These are phyloP conservation scores for Spisula solida DNA, from an alignment of 2,888 invertebrate genomes.

Conservation along the genomic window DNA sequence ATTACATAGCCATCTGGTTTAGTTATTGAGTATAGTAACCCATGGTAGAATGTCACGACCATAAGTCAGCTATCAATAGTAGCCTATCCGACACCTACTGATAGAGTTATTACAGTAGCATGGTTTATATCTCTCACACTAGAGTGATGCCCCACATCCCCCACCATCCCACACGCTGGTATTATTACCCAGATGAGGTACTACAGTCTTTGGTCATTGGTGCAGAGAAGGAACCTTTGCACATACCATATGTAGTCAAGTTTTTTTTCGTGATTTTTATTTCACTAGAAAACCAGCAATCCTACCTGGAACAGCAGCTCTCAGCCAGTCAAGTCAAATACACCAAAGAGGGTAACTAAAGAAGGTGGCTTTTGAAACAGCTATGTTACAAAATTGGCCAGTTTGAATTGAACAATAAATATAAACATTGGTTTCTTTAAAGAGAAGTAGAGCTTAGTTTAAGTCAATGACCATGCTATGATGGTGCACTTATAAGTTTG, in stretches of 20 bases:
- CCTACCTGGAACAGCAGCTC: too few relatives aligned
- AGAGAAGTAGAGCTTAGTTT: too few relatives aligned
- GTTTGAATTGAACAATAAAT: too few relatives aligned
- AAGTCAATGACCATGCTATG: too few relatives aligned
- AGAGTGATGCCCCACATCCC: not conserved
- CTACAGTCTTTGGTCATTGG: not conserved
- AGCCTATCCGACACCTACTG: not conserved
- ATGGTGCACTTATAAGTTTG: too few relatives aligned
- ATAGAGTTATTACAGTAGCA: not conserved
- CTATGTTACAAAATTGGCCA: too few relatives aligned
- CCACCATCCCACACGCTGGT: not conserved
- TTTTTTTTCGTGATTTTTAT: not conserved
- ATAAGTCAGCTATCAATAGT: not conserved
- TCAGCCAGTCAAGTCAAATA: too few relatives aligned
- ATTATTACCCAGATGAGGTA: not conserved
- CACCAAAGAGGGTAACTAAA: too few relatives aligned
- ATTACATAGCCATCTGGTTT: slow-evolving; percentile 53
- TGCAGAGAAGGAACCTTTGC: not conserved
- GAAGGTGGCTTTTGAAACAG: too few relatives aligned
- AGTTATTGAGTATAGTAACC: not conserved
- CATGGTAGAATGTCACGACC: not conserved
- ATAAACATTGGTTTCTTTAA: too few relatives aligned
- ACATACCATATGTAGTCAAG: not conserved
- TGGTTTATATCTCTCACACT: not conserved
- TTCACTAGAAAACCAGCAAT: too few relatives aligned